These are phyloP conservation scores for Watsonalla cultraria DNA, from an alignment of 2,888 invertebrate species.

Conservation along the genomic window DNA sequence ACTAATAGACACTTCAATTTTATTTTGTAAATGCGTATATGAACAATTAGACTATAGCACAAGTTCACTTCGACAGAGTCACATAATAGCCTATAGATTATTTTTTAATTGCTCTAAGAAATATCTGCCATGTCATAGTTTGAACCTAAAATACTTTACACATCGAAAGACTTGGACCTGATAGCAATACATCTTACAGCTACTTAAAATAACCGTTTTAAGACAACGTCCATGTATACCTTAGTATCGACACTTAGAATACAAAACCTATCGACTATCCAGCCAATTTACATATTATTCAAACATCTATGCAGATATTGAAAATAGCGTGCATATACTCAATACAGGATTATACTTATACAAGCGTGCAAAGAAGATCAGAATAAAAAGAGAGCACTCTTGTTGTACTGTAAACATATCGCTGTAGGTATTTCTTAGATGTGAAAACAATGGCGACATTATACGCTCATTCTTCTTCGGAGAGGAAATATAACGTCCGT, in stretches of 20 bases:
- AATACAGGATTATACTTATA: not conserved
- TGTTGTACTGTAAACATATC: constrained; percentile 26
- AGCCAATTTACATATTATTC: not conserved
- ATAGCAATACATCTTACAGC: too few species aligned
- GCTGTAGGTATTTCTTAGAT: constrained; percentile 29
- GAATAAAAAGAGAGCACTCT: constrained; percentile 11
- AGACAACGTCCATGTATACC: too few species aligned
- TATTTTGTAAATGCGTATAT: too few species aligned
- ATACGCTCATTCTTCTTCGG: constrained; percentile 19
- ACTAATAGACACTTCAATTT: too few species aligned
- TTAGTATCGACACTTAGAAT: not conserved
- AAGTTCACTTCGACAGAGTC: too few species aligned
- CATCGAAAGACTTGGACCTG: too few species aligned
- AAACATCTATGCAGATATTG: not conserved
- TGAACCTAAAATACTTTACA: too few species aligned
- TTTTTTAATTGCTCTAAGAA: too few species aligned
- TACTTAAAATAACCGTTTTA: too few species aligned
- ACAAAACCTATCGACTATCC: not conserved
- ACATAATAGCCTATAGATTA: too few species aligned
- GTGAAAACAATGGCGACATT: constrained; percentile 33
- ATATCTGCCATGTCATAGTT: too few species aligned
- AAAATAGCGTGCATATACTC: not conserved
- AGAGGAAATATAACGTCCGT: constrained; percentile 24
- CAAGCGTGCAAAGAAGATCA: not conserved
- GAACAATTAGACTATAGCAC: too few species aligned